Conservation (phyloP, 2,113 vertebrate genomes). For the Petrocephalus zakoni region DNA sequence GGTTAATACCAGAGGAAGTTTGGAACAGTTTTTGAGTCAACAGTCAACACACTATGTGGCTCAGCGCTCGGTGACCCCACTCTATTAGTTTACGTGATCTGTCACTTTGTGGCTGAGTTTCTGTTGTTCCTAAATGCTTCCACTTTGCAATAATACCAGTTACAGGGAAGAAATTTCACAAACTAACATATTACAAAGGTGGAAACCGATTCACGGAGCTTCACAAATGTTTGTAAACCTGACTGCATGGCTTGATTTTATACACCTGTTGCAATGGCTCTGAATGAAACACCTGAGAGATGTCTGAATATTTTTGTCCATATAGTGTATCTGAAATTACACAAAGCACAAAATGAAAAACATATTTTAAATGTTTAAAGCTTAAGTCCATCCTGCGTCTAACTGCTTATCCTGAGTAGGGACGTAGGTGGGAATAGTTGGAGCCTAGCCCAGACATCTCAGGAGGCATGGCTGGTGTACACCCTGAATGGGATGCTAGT, state of each 20-base stretch:
- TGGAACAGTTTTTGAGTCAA: not conserved
- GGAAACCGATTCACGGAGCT: not conserved
- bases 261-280: not conserved
- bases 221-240: not conserved
- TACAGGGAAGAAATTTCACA: not conserved
- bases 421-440: not conserved
- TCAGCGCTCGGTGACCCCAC: not conserved
- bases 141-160: not conserved
- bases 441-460: no score
- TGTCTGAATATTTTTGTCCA: not conserved
- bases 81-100: not conserved
- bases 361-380: not conserved
- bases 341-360: not conserved
- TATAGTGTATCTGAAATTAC: not conserved
- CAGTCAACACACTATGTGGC: not conserved
- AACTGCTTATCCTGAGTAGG: not conserved
- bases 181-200: not conserved
- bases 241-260: not conserved
- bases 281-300: not conserved
- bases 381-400: not conserved
- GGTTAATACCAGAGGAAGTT: not conserved
- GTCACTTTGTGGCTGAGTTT: not conserved
- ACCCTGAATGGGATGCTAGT: no score
- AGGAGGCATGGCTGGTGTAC: no score
- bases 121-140: not conserved